Conservation (phyloP, 64 coral and sea anemone species). For the Acropora tenuis region DNA sequence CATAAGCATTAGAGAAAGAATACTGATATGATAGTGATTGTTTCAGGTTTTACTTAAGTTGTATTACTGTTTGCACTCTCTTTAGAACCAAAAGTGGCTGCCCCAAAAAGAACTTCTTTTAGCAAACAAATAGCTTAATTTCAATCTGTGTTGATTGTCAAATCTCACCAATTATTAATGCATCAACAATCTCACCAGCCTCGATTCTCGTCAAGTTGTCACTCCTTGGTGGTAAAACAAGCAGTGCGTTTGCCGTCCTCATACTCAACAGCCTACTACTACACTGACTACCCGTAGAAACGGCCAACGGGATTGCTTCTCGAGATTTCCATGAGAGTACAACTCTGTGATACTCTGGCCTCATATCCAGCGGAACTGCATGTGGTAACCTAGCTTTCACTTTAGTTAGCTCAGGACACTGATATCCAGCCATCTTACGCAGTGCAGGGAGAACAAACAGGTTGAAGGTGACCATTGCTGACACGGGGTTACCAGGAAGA, state of each 20-base stretch:
- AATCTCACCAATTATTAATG: slow-evolving; percentile 84
- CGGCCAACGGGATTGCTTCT: slow-evolving; percentile 81
- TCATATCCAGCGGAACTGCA: slow-evolving; percentile 67
- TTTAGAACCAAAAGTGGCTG: no score
- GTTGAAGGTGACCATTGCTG: slow-evolving; percentile 96
- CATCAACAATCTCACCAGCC: slow-evolving; percentile 72
- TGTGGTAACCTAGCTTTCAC: slow-evolving; percentile 83
- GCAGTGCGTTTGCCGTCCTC: slow-evolving; percentile 93
- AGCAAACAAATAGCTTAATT: no score
- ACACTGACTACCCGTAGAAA: slow-evolving; percentile 93
- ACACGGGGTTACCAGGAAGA: slow-evolving; percentile 98
- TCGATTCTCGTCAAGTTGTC: slow-evolving; percentile 48
- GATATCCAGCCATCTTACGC: slow-evolving; percentile 80
- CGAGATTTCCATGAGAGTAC: slow-evolving; percentile 77
- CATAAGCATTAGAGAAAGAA: no score
- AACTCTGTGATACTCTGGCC: slow-evolving; percentile 95
- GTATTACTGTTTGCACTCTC: no score
- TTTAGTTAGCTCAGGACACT: slow-evolving; percentile 68
- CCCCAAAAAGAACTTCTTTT: no score
- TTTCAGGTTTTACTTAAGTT: no score
- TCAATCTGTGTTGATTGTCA: background rate
- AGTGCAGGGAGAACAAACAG: slow-evolving; percentile 91
- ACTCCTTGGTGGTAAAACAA: slow-evolving; percentile 80
- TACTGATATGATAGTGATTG: no score
- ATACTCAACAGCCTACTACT: slow-evolving; percentile 97